Evolutionary conservation across 2,888 invertebrate genomes (phyloP).

Genomic region (Chesias legatella): DNA sequence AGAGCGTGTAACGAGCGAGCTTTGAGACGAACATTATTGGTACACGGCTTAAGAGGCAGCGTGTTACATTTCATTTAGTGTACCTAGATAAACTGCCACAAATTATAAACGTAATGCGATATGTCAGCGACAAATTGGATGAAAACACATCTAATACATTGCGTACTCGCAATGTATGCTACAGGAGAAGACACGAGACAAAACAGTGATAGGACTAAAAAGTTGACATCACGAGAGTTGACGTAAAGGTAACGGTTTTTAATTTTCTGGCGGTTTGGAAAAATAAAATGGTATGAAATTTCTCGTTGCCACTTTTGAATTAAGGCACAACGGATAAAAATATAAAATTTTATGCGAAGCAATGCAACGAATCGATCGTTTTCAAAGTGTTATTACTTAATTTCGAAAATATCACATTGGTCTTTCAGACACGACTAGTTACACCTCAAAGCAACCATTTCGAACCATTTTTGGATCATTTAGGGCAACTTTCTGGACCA

Average conservation of each 20-base stretch:
- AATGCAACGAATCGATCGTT: slow-evolving; percentile 55
- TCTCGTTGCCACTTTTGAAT: slow-evolving; percentile 30
- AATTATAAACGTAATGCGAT: no score
- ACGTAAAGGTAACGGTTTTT: no score
- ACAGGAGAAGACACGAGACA: no score
- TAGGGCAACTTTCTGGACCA: neutral
- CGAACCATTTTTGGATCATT: slow-evolving; percentile 1
- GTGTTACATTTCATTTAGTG: no score
- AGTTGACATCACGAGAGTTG: no score
- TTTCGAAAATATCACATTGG: slow-evolving; percentile 66
- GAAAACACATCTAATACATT: no score
- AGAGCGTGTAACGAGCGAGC: slow-evolving; percentile 57
- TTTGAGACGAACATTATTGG: slow-evolving; percentile 44
- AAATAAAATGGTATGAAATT: neutral
- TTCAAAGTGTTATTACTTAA: slow-evolving; percentile 74
- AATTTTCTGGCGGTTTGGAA: no score
- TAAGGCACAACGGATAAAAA: slow-evolving; percentile 44
- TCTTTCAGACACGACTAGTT: slow-evolving; percentile 21
- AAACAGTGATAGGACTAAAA: no score
- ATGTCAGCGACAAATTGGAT: no score
- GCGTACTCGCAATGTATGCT: no score
- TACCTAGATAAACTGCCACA: no score
- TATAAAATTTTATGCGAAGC: slow-evolving; percentile 75
- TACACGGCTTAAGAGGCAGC: slow-evolving; percentile 26
- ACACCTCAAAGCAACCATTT: slow-evolving; percentile 1